Base-by-base conservation (phyloP, 2,797 vertebrate genomes). In the Odontamblyopus lacepedii region DNA sequence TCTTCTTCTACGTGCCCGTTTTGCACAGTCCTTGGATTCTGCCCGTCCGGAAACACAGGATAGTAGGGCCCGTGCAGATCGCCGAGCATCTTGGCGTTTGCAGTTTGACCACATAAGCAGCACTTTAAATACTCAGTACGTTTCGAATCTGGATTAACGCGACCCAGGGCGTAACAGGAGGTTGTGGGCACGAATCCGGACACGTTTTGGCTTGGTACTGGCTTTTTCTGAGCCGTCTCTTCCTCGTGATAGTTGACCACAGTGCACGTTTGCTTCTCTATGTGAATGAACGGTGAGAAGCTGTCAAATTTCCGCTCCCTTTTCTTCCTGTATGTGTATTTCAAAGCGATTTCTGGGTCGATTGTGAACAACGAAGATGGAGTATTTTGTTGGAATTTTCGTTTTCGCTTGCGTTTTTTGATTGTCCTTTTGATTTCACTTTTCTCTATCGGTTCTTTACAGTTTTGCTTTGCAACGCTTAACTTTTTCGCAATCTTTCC, bases 21-120 rank as follows among this genome's bases (percentile, higher is more conserved):
- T 5, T 59, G 71, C 72, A 2, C 78, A 3, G 66, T 66, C 23
- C 38, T 76, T 70, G 64, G 3, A 12, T 67, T 50, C 27, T 74
- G 63, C 4, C 75, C 65, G 23, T 70, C 76, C 32, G 2, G n/a
- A 68, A 53, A 55, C 15, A 23, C 15, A 38, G 87, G 85, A 56
- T 67, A 65, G 79, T 95, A 95, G 0, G 94, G 94, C 0, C 94
- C 94, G 18, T 95, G 93, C 4, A 95, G 90, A 87, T 95, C 94
- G 29, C 94, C 94, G 0, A 95, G 85, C 35, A 90, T 90, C 71
- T 76, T 74, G 29, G 71, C 55, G 35, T 92, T 93, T 60, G 93
- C 90, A 0, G 78, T 82, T 26, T 86, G 82, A 9, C 92, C 86
- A 1, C 94, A 95, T 19, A 95, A 84, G 78, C 92, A 91, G 87